Evolutionary conservation across 2,888 invertebrate genomes (phyloP), one percentile per base, ranked within the genome.

Genomic region (Drosophila merina): DNA sequence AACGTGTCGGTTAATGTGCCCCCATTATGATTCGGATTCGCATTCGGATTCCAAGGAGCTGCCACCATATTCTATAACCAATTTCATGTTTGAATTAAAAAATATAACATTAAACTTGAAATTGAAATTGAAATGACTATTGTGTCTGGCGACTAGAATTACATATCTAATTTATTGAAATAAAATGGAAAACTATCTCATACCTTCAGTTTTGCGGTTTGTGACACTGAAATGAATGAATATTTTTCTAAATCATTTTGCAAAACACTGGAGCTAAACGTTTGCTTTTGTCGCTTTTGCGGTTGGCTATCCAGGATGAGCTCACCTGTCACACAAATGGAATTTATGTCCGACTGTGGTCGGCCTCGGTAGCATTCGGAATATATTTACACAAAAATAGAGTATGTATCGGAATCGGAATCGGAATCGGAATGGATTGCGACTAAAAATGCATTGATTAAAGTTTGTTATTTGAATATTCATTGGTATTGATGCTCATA

Each of bases 11-110:
- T 83, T 83, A 83, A 86, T 83, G 79, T 72, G 73, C 69, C 62
- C 72, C 78, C 86, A 86, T 78, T 78, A 76, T 86, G 83, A 83
- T 78, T 86, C 80, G 75, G 83, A 83, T 78, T 86, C 80, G 75
- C 79, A 86, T 78, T 20, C 20, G 20, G 20, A 20, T 20, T 20
- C 64, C 78, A 77, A 72, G 73, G 44, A 48, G 6, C 56, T 59
- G 47, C 63, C 77, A 74, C 75, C 63, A 81, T 84, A 74, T 60
- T 66, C 68, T 31, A 70, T 55, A 36, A 36, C 51, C 30, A 36
- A 57, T 73, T 66, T 59, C 55, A 6, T 33, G n/a, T 36, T 33
- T 33, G 10, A 10, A 1, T 10, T 33, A n/a, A n/a, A 33, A 33
- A 33, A 9, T 8, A 9, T 8, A 31, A 31, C 31, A 31, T 31